These are phyloP conservation scores for Aix galericulata DNA, from an alignment of 2,113 vertebrate species.

Conservation along the genomic window DNA sequence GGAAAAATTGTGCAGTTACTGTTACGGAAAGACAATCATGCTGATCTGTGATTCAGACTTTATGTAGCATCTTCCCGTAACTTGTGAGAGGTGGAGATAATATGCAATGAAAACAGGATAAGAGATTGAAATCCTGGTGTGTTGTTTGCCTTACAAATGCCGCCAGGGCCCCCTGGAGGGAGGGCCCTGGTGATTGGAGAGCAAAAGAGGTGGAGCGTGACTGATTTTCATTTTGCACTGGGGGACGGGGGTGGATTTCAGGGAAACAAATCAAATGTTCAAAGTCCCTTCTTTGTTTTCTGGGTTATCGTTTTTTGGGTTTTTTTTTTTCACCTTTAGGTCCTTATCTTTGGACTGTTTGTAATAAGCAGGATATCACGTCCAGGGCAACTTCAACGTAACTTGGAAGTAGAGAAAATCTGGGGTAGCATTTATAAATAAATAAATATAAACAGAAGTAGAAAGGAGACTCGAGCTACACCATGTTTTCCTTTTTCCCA, in stretches of 20 bases:
- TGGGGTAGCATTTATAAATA: neutral
- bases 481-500: neutral
- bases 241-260: neutral
- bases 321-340: neutral
- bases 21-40: neutral
- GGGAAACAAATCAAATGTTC: neutral
- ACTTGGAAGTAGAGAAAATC: neutral
- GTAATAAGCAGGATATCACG: neutral
- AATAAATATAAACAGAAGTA: neutral
- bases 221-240: neutral
- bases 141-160: neutral
- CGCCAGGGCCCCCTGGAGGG: neutral
- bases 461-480: neutral
- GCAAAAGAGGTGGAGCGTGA: neutral
- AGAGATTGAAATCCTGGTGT: neutral
- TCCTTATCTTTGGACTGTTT: neutral
- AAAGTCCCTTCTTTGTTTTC: neutral
- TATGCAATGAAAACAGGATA: neutral
- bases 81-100: neutral
- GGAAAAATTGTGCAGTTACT: neutral
- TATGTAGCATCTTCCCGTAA: neutral
- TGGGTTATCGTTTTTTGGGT: neutral
- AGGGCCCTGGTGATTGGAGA: neutral
- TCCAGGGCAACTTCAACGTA: neutral
- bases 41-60: neutral